phyloP scores from a whole-genome alignment of 1,140 invertebrate genomes.

The Tribolium madens region DNA sequence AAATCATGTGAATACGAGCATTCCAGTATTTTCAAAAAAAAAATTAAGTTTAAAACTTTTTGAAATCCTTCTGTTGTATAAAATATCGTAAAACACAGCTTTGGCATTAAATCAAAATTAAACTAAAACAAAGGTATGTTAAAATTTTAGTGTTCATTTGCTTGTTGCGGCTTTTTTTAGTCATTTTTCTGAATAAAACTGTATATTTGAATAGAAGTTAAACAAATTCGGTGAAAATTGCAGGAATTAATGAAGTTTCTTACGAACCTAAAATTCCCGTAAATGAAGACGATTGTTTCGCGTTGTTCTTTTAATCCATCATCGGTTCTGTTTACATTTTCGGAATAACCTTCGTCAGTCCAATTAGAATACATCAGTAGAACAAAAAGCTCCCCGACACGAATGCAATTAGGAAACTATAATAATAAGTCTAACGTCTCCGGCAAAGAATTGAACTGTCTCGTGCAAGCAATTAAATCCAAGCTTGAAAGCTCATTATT shows the following conservation, averaged over 20 bases:
- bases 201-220: neutral
- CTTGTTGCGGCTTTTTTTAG: too few species aligned
- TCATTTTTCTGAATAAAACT: too few species aligned
- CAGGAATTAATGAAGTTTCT: neutral
- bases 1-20: too few species aligned
- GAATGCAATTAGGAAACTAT: conserved; percentile 23
- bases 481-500: conserved; percentile 36
- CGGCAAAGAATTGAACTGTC: conserved; percentile 17
- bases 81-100: too few species aligned
- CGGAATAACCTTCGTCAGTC: neutral
- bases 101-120: too few species aligned
- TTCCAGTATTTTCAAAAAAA: too few species aligned
- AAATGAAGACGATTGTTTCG: neutral
- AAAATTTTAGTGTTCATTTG: too few species aligned
- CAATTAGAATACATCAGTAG: neutral
- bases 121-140: too few species aligned
- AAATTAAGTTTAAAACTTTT: too few species aligned
- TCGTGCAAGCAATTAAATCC: conserved; percentile 7
- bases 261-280: neutral
- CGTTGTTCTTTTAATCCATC: neutral
- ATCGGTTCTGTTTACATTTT: neutral
- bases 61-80: too few species aligned
- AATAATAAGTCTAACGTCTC: conserved; percentile 10
- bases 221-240: neutral
- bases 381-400: neutral